Base-by-base conservation (phyloP, 2,888 invertebrate species). In the Meliscaeva auricollis region DNA sequence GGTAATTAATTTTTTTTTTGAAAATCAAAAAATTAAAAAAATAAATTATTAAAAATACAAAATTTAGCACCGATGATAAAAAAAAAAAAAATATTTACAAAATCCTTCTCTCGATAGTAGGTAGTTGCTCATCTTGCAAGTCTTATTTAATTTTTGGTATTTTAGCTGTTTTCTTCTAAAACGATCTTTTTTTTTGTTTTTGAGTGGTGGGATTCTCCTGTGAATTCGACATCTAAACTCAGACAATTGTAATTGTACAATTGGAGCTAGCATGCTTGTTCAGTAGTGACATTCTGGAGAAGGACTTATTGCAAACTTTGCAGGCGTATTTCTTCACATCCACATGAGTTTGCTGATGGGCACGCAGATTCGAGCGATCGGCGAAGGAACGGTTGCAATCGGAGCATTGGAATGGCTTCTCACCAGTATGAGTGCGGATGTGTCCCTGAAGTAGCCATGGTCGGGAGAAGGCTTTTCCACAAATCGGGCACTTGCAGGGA, bases 381-480 rank as follows among this genome's bases (percentile, higher is more conserved):
- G 92, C 92, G 70, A 92, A 92, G 7, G 92, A 91, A 38, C 92
- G 91, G 5, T 91, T 89, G 44, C 92, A 92, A 68, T 92, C 91
- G 11, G 89, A 88, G 78, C 92, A 92, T 77, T 90, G 89, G 89
- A 91, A 92, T 0, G 92, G 92, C 87, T 92, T 92, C 87, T 92
- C 92, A 9, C 92, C 92, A 9, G 92, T 92, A 70, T 92, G 92
- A 0, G 92, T 92, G 76, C 92, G 90, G 2, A 92, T 92, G 88
- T 92, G 92, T 0, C 92, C 92, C 74, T 92, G 92, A 11, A 92
- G 87, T 9, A 92, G 88, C 92, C 92, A 92, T 9, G 92, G 92
- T 0, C 92, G 90, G 0, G 92, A 92, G 89, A 92, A 92, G 35
- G 92, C 92, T 87, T 92, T 92, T 68, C 91, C 91, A 56, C 92